phyloP scores from a whole-genome alignment of 2,113 vertebrate genomes.

The Mandrillus leucophaeus region DNA sequence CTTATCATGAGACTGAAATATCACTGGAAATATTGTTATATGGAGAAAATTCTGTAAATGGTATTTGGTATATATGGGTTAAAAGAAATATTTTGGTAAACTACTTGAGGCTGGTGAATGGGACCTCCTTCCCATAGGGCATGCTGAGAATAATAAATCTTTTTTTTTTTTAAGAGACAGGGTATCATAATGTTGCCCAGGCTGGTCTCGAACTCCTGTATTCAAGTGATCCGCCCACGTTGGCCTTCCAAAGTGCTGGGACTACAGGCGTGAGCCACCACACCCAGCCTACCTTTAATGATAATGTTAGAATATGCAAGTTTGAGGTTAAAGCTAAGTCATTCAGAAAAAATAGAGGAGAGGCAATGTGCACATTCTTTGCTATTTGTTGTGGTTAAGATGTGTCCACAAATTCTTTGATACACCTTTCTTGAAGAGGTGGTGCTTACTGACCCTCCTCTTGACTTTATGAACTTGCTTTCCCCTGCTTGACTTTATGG shows the following conservation, averaged over 20 bases:
- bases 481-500: background rate
- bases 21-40: background rate
- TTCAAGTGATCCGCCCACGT: too few species aligned
- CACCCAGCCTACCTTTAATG: background rate
- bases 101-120: background rate
- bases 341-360: background rate
- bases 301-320: background rate
- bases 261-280: too few species aligned
- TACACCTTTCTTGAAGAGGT: background rate
- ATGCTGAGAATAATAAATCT: slow-evolving; percentile 1
- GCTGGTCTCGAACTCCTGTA: too few species aligned
- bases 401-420: background rate
- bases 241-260: too few species aligned
- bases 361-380: background rate
- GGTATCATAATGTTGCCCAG: too few species aligned
- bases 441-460: background rate
- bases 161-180: too few species aligned
- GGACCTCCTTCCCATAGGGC: background rate
- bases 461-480: background rate
- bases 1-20: background rate
- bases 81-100: slow-evolving; percentile 22
- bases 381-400: background rate
- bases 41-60: background rate
- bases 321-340: background rate
- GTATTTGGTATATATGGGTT: background rate